These are phyloP conservation scores for Adineta ricciae DNA, from an alignment of 2,888 invertebrate genomes.

Conservation along the genomic window DNA sequence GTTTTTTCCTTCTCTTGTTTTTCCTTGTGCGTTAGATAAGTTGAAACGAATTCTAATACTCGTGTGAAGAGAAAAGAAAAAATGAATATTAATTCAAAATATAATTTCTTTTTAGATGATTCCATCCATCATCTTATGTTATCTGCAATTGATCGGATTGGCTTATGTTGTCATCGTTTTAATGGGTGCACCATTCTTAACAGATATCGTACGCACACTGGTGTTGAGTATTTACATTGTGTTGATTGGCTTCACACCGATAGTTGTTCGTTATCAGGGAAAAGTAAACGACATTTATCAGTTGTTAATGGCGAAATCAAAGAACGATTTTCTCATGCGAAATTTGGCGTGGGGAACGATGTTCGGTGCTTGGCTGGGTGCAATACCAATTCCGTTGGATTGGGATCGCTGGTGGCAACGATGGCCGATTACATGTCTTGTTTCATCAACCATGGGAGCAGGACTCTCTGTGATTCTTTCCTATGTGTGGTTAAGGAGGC, in stretches of 20 bases:
- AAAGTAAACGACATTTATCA: neutral
- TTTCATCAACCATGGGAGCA: constrained; percentile 18
- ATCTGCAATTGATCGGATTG: constrained; percentile 5
- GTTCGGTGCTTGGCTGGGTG: constrained; percentile 32
- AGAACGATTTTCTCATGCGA: neutral
- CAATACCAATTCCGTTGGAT: constrained; percentile 29
- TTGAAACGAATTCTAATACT: neutral
- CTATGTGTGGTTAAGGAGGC: neutral
- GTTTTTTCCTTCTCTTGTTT: neutral
- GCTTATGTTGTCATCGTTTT: constrained; percentile 10
- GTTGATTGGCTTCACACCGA: constrained; percentile 21
- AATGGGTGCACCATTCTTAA: constrained; percentile 26
- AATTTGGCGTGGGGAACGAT: constrained; percentile 8
- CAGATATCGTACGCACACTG: constrained; percentile 17
- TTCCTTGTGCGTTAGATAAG: neutral
- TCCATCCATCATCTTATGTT: neutral
- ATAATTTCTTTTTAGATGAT: neutral
- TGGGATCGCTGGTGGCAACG: constrained; percentile 34
- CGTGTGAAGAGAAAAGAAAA: neutral
- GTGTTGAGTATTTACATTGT: constrained; percentile 21
- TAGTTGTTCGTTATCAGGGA: constrained; percentile 11
- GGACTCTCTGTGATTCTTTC: neutral
- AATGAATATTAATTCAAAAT: neutral
- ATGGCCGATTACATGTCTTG: constrained; percentile 29
- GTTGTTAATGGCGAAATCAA: neutral